A percentile compares a stretch with the other conserved stretches of the same genome.
phyloP scores from a whole-genome alignment of 2,888 invertebrate genomes.

The Apocheima hispidaria region DNA sequence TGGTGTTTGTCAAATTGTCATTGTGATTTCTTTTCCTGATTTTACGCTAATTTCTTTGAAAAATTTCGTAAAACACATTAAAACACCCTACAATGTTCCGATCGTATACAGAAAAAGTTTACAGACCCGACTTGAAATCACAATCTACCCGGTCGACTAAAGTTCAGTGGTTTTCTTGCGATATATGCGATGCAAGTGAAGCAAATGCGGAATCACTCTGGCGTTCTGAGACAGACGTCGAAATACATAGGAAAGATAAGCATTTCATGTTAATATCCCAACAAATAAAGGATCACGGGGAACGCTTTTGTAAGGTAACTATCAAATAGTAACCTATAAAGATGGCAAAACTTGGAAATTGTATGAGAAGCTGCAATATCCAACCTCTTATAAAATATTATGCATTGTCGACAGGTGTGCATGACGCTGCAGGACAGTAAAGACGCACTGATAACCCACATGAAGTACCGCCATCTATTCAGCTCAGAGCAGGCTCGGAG shows the following conservation, averaged over 20 bases:
- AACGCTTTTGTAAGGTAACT: conserved; percentile 44
- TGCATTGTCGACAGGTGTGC: conserved; percentile 66
- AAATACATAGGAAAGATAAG: conserved; percentile 54
- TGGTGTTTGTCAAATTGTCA: no score
- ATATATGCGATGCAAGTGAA: conserved; percentile 54
- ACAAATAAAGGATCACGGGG: background rate
- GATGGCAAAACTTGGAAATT: no score
- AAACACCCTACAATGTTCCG: conserved; percentile 33
- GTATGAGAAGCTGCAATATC: no score
- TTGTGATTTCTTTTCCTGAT: no score
- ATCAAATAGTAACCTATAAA: background rate
- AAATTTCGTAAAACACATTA: background rate
- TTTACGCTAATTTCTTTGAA: background rate
- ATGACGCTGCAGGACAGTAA: conserved; percentile 38
- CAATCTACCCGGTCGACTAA: background rate
- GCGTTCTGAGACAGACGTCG: conserved; percentile 61
- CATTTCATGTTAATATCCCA: conserved; percentile 40
- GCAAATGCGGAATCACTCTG: conserved; percentile 45
- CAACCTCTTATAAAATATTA: no score
- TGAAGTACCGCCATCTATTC: conserved; percentile 58
- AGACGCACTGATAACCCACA: conserved; percentile 50
- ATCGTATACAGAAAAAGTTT: conserved; percentile 30
- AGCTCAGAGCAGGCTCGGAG: conserved; percentile 54
- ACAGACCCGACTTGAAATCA: conserved; percentile 3
- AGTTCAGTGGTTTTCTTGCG: conserved; percentile 1